Percentiles rank a stretch among this genome's conserved stretches.
Conservation (phyloP, 1,140 invertebrate species). For the Scaptodrosophila lebanonensis region DNA sequence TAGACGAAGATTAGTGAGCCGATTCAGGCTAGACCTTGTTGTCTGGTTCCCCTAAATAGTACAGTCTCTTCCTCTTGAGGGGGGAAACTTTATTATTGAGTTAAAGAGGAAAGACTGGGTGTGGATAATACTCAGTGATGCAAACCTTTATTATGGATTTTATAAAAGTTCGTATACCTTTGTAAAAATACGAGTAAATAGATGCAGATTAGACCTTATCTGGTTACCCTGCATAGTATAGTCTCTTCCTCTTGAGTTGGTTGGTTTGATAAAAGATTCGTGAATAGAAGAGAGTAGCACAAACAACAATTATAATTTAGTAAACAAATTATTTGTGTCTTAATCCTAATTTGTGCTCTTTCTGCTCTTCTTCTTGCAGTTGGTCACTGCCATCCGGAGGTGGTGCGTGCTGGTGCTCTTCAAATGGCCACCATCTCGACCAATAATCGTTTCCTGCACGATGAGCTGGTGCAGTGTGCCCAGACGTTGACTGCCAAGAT, state of each 20-base stretch:
- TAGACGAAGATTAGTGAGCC: not conserved
- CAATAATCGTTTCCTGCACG: constrained; percentile 96
- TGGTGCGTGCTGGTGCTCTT: constrained; percentile 90
- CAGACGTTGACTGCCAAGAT: constrained; percentile 89
- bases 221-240: no score
- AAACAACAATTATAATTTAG: no score
- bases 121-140: no score
- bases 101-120: no score
- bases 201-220: no score
- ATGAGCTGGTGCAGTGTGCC: constrained; percentile 95
- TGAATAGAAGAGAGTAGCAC: not conserved
- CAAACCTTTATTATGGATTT: no score
- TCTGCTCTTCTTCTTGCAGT: constrained; percentile 81
- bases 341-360: not conserved
- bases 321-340: no score
- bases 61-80: no score
- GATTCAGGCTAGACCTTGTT: not conserved
- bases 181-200: no score
- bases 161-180: no score
- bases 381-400: constrained; percentile 96
- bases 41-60: not conserved
- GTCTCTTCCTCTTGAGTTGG: no score
- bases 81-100: no score
- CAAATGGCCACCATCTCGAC: constrained; percentile 95
- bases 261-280: constrained; percentile 5